phyloP scores from a whole-genome alignment of 1,140 invertebrate genomes.

The Drosophila eugracilis region DNA sequence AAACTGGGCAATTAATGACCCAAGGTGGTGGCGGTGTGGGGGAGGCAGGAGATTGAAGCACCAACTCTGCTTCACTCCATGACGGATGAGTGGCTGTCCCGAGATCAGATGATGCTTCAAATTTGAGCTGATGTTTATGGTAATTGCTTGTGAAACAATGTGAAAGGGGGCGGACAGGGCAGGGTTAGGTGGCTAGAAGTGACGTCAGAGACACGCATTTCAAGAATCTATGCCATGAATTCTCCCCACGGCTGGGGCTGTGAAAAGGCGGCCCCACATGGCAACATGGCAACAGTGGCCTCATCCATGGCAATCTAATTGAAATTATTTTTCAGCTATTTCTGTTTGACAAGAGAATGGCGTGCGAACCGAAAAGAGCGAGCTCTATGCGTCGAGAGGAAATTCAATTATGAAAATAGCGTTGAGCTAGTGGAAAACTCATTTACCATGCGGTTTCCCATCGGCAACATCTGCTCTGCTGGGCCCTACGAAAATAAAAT shows the following conservation, averaged over 20 bases:
- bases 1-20: constrained; percentile 55
- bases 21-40: constrained; percentile 12
- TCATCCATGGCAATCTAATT: constrained; percentile 50
- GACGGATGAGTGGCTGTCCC: constrained; percentile 51
- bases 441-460: constrained; percentile 51
- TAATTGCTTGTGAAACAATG: constrained; percentile 76
- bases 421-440: constrained; percentile 39
- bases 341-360: constrained; percentile 40
- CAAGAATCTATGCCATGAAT: constrained; percentile 36
- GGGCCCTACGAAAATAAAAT: not conserved
- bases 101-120: constrained; percentile 62
- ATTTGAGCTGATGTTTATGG: constrained; percentile 77
- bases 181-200: constrained; percentile 25
- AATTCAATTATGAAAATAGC: constrained; percentile 79
- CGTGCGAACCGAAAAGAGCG: constrained; percentile 36
- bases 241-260: constrained; percentile 28
- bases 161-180: constrained; percentile 15
- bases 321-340: constrained; percentile 61
- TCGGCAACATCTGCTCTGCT: constrained; percentile 42
- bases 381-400: constrained; percentile 34
- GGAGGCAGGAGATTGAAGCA: not conserved
- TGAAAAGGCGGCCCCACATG: constrained; percentile 11
- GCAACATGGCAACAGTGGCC: constrained; percentile 62
- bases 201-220: constrained; percentile 48
- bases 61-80: constrained; percentile 35